These are phyloP conservation scores for Epirrhoe tristata DNA, from an alignment of 2,888 invertebrate species.

Conservation along the genomic window DNA sequence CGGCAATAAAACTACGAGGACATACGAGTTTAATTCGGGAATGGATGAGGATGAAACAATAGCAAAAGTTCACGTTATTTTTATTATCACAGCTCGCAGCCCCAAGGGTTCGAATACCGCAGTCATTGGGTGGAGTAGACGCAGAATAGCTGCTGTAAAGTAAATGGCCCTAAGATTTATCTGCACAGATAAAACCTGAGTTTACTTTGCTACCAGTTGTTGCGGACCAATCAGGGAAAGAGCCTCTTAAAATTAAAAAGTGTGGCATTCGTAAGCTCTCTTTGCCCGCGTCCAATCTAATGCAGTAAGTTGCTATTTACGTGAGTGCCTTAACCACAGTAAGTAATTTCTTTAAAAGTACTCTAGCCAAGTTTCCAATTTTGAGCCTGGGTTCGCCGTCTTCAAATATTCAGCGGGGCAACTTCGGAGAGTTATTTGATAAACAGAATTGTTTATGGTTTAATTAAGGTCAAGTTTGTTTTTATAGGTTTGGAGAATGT, in stretches of 20 bases:
- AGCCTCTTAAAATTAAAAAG: conserved; percentile 75
- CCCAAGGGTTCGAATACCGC: conserved; percentile 40
- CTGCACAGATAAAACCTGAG: conserved; percentile 52
- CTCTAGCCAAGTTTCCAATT: conserved; percentile 47
- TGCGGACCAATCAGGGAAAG: conserved; percentile 65
- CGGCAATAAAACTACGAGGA: conserved; percentile 25
- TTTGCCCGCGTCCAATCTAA: conserved; percentile 51
- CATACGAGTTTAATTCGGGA: conserved; percentile 29
- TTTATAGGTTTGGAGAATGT: conserved; percentile 44
- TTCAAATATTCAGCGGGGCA: conserved; percentile 40
- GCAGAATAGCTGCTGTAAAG: conserved; percentile 44
- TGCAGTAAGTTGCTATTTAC: conserved; percentile 66
- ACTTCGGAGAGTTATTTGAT: conserved; percentile 45
- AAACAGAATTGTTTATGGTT: conserved; percentile 48
- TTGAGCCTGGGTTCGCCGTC: conserved; percentile 34
- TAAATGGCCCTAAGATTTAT: conserved; percentile 57
- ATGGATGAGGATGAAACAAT: conserved; percentile 32
- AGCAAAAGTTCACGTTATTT: conserved; percentile 30
- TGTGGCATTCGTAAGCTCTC: conserved; percentile 61
- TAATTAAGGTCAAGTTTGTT: conserved; percentile 48
- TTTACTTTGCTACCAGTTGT: conserved; percentile 54
- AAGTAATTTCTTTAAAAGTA: conserved; percentile 59
- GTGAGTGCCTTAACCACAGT: conserved; percentile 57
- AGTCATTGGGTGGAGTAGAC: conserved; percentile 43
- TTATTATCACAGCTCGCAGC: conserved; percentile 31